Evolutionary conservation across 2,888 invertebrate species (phyloP), one percentile per base, ranked within the genome.

Genomic region (Trachelus iudaicus): DNA sequence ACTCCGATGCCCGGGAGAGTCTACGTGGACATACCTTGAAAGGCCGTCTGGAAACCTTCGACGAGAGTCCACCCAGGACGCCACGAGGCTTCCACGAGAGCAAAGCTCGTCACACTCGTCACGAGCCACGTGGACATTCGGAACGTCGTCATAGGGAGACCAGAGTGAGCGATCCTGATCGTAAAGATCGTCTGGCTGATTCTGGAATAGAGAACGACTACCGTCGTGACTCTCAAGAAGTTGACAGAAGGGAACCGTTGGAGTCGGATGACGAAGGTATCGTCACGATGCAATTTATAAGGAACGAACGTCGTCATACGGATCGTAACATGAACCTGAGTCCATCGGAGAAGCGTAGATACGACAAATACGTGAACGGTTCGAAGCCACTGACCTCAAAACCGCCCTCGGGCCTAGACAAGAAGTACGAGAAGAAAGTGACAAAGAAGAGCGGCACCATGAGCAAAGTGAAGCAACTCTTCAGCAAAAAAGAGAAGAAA

Each of bases 151-250:
- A 87, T 76, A 86, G 89, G 23, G 90, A 91, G 35, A 91, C 89
- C 9, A 87, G 91, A 3, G 80, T 89, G 12, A 92, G 92, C 80
- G 93, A 92, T 81, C 89, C 90, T 40, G 93, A 93, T 79, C 89
- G 93, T 12, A 94, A 94, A 83, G 95, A 94, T 86, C 93, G 94
- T 77, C 92, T 95, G 76, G 95, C 94, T 3, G 96, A 96, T 92
- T 96, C 96, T 0, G 96, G 96, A 0, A 96, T 96, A 82, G 96
- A 96, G 87, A 96, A 96, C 84, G 96, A 96, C 90, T 95, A 95
- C 86, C 93, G 96, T 76, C 94, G 96, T 81, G 96, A 96, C 85
- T 95, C 95, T 0, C 89, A 90, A 76, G 90, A 90, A 78, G 89
- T 87, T 11, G 90, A 90, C 73, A 82, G 90, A 35, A 85, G 90